Conservation (phyloP, 2,113 vertebrate genomes). For the Campylomormyrus numenius region DNA sequence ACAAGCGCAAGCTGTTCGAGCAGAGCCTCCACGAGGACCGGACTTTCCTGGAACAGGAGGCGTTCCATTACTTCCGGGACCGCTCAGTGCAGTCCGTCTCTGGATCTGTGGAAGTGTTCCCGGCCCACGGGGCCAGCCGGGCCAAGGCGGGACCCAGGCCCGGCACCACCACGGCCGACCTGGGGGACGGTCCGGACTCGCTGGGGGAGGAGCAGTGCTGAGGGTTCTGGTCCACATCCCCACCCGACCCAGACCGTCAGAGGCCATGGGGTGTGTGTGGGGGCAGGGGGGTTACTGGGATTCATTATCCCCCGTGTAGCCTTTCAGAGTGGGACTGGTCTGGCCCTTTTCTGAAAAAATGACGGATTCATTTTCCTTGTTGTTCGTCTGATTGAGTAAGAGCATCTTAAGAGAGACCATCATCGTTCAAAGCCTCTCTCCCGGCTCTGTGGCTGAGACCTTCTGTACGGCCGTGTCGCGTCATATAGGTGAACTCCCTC, state of each 20-base stretch:
- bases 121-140: conserved; percentile 22
- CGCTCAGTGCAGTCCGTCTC: conserved; percentile 70
- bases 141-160: conserved; percentile 30
- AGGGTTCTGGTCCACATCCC: conserved; percentile 13
- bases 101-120: conserved; percentile 55
- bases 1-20: conserved; percentile 91
- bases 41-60: conserved; percentile 81
- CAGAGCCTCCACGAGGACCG: conserved; percentile 87
- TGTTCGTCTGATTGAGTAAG: not conserved
- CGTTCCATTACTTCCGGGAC: conserved; percentile 86
- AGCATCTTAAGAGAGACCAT: not conserved
- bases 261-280: not conserved
- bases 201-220: conserved; percentile 65
- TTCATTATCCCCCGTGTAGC: not conserved
- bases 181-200: conserved; percentile 60
- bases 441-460: not conserved
- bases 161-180: conserved; percentile 40
- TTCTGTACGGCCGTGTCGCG: not conserved
- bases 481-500: not conserved
- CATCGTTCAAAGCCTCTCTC: not conserved
- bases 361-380: not conserved
- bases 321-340: not conserved
- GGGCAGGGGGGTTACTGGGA: not conserved
- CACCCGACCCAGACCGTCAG: not conserved
- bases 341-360: not conserved